Evolutionary conservation across 2,797 vertebrate genomes (phyloP), one percentile per base, ranked within the genome.

Genomic region (Sardinella longiceps): DNA sequence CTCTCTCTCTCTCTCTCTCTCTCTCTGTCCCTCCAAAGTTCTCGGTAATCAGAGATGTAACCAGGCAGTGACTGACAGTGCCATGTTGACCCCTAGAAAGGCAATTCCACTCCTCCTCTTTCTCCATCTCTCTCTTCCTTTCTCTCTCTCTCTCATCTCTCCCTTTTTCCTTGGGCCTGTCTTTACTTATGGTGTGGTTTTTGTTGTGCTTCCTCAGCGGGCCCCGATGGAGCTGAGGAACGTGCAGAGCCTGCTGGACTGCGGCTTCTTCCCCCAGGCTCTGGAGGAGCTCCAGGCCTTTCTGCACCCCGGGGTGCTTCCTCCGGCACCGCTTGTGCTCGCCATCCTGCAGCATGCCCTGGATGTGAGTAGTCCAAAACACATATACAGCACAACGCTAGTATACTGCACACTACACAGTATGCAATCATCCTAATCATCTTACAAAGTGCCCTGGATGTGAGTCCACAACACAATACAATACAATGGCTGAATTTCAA

Each of bases 341-440:
- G 93, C 95, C 84, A 94, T 98, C 86, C 91, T 99, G 83, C 92
- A 96, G 56, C 94, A 96, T 6, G 92, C 95, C 80, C 92, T 98
- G 2, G 93, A 96, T 94, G 98, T 99, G 92, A 92, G 91, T 91
- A n/a, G n/a, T n/a, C n/a, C n/a, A n/a, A n/a, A n/a, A n/a, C n/a
- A n/a, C n/a, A n/a, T n/a, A 84, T 81, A 81, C 33, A 74, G 30
- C 50, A 39, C 50, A 23, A 20, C 0, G 39, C 33, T 7, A n/a
- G 28, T 3, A 28, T 7, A 63, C 7, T 4, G 23, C 25, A 63
- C 28, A 30, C 80, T 23, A 37, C 56, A 25, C 56, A 53, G 23
- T 39, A 80, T 0, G 12, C 50, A 3, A 53, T 53, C 51, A 53
- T 20, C 51, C 51, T 48, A 12, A 48, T 48, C 46, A 48, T 48